These are phyloP conservation scores for Darwinula stevensoni DNA, from an alignment of 2,888 invertebrate genomes.

Conservation along the genomic window DNA sequence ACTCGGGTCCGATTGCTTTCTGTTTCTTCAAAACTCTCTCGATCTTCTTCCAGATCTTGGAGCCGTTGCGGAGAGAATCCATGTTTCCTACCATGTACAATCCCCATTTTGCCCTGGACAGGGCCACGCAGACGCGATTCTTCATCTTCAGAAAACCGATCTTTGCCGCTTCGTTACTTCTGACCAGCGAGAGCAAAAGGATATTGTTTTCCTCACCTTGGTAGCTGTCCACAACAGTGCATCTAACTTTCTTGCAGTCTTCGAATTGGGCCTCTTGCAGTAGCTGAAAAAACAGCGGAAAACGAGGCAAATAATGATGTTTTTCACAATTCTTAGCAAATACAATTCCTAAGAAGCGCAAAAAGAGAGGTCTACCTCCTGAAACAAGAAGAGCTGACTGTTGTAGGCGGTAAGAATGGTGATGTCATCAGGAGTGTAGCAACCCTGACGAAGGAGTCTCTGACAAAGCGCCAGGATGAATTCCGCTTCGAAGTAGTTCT, in stretches of 20 bases:
- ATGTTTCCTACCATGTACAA: constrained; percentile 41
- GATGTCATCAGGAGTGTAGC: constrained; percentile 28
- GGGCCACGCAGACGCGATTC: constrained; percentile 43
- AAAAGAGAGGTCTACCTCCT: constrained; percentile 22
- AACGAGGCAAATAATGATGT: too few relatives aligned
- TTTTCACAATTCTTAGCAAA: too few relatives aligned
- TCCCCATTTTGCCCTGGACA: constrained; percentile 37
- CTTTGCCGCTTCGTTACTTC: constrained; percentile 32
- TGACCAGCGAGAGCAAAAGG: constrained; percentile 42
- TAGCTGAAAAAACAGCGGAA: too few relatives aligned
- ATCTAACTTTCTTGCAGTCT: constrained; percentile 22
- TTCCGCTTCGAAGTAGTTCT: constrained; percentile 30
- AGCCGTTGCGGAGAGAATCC: constrained; percentile 11
- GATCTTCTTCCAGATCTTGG: constrained; percentile 12
- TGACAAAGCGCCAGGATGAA: constrained; percentile 28
- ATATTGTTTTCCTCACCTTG: constrained; percentile 54
- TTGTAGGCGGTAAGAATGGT: constrained; percentile 41
- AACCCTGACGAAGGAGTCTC: constrained; percentile 28
- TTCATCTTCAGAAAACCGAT: constrained; percentile 37
- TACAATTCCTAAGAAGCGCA: too few relatives aligned
- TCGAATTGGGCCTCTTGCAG: too few relatives aligned
- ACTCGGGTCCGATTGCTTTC: constrained; percentile 9
- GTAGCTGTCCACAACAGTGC: constrained; percentile 41
- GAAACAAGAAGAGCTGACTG: constrained; percentile 31
- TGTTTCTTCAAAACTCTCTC: constrained; percentile 8